Evolutionary conservation across 2,113 vertebrate species (phyloP), one percentile per base, ranked within the genome.

Genomic region (Pollimyrus isidori): DNA sequence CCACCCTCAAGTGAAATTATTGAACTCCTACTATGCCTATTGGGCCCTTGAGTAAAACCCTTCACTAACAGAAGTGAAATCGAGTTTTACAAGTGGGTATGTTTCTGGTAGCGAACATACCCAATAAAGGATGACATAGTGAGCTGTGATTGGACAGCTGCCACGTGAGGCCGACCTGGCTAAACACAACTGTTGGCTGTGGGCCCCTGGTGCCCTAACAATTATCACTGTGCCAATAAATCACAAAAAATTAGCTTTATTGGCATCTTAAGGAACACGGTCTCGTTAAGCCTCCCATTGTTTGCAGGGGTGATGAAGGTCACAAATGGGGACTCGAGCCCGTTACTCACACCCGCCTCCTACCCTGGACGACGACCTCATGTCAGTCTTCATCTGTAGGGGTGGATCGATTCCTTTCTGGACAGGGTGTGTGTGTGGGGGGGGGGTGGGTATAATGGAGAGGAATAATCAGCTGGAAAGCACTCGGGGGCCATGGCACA

Each of bases 381-480:
- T 4, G 30, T 39, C 15, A 39, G 30, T 39, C 4, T 35, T 35
- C 1, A 35, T 35, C 35, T 35, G 35, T 46, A 11, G n/a, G 46
- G 87, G 39, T 17, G 15, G 48, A 48, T 76, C 62, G 23, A 88
- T 35, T 58, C n/a, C 35, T 65, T 35, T 62, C 17, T 23, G 19
- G 56, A 48, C 30, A 46, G 23, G 46, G 46, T 4, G 46, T 35
- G 35, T 35, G 35, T 35, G 35, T 35, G 35, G 1, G 35, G 1
- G 65, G 13, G 26, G 17, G 13, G 30, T n/a, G 26, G 65, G 62
- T 30, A 45, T 35, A 76, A 88, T 35, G 52, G 15, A 42, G 69
- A 39, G 52, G 86, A 65, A 46, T 87, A 88, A 35, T 88, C 58
- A 73, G 62, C n/a, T 46, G 10, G n/a, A 88, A 88, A 49, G 35